A percentile compares a stretch with the other conserved stretches of the same genome.
Conservation (phyloP, 2,113 vertebrate genomes). For the Pseudorectes ferrugineus region DNA sequence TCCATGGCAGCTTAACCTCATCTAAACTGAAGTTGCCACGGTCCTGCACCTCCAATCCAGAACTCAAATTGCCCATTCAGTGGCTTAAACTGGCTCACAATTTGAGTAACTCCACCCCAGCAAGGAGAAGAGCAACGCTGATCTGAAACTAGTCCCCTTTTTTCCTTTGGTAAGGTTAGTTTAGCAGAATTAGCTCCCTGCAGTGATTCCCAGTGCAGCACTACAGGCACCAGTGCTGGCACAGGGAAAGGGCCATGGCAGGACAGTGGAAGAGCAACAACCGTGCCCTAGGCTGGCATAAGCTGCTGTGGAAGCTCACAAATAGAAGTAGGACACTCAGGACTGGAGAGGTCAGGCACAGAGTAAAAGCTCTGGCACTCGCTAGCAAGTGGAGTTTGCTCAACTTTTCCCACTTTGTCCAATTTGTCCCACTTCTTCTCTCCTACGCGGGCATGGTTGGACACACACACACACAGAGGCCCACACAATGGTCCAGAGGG, state of each 20-base stretch:
- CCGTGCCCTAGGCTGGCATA: not conserved
- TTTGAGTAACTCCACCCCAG: not conserved
- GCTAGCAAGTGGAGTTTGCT: not conserved
- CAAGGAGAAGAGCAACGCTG: not conserved
- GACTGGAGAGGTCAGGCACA: not conserved
- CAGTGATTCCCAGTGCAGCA: not conserved
- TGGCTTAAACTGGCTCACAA: not conserved
- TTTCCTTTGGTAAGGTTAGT: not conserved
- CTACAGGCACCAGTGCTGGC: not conserved
- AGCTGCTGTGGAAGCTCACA: not conserved
- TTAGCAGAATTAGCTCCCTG: not conserved
- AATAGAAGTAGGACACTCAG: not conserved
- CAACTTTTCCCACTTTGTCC: not conserved
- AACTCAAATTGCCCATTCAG: not conserved
- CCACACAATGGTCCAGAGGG: not conserved
- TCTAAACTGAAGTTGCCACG: not conserved
- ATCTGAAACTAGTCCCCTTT: not conserved
- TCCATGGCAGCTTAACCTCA: not conserved
- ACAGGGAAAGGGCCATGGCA: rapidly evolving
- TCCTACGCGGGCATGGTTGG: rapidly evolving
- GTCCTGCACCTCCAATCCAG: not conserved
- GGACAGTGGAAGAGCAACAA: not conserved
- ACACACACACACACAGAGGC: too few species aligned
- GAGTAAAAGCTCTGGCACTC: not conserved
- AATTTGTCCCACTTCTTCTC: not conserved